Percentiles rank a stretch among this genome's conserved stretches.
Conservation (phyloP, 2,113 vertebrate species). For the Cryptoleucopteryx plumbea region DNA sequence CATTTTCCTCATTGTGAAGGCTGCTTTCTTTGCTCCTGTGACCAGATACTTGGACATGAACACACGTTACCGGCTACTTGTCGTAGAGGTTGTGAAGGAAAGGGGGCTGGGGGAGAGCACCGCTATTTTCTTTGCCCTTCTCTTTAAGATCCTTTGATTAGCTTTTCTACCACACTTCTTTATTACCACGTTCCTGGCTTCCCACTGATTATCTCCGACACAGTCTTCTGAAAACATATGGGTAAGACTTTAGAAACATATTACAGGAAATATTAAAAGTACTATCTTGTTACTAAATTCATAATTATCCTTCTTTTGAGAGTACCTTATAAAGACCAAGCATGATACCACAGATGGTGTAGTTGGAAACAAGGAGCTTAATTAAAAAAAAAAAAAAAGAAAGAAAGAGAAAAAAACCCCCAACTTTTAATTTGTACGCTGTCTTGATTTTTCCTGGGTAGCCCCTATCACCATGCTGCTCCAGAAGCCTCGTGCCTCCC, state of each 20-base stretch:
- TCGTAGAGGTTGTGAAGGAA: neutral
- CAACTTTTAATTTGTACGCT: neutral
- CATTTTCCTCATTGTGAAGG: neutral
- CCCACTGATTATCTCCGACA: neutral
- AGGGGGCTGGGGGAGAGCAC: neutral
- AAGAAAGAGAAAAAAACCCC: accelerated
- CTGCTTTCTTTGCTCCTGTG: neutral
- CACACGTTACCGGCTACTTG: neutral
- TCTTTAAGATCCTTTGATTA: neutral
- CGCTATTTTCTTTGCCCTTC: neutral
- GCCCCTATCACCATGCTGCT: neutral
- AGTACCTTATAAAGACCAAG: neutral
- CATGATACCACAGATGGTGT: neutral
- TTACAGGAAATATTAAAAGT: constrained; percentile 38
- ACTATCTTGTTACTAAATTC: constrained; percentile 4
- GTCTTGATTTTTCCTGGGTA: neutral
- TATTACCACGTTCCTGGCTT: neutral
- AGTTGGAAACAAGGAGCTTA: neutral
- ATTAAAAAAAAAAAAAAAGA: neutral
- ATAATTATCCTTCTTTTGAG: constrained; percentile 5
- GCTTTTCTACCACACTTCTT: neutral
- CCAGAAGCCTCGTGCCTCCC: neutral
- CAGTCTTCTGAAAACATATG: constrained; percentile 28
- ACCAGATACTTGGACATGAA: neutral
- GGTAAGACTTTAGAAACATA: neutral